Evolutionary conservation across 2,797 vertebrate genomes (phyloP), one percentile per base, ranked within the genome.

Genomic region (Perodicticus potto): DNA sequence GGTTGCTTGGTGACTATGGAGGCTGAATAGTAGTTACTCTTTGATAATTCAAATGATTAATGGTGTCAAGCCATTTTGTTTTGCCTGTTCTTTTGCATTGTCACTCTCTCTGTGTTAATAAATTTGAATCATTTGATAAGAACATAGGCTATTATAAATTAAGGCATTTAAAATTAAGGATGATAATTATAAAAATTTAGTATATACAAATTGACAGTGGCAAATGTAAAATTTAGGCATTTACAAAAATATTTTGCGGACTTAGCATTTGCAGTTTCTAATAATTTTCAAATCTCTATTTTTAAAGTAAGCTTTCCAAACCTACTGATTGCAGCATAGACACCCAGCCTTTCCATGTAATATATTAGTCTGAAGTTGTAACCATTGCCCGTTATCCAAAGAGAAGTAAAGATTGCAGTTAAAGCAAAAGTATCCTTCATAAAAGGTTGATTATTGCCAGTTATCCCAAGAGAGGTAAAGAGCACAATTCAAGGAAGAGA

Each of bases 161-260:
- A 94, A 43, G 72, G 16, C 1, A 55, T 81, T 78, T 91, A 27
- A 92, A 70, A 53, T 45, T 80, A 82, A 72, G n/a, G 27, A 43
- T 53, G 45, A 3, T 43, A 81, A 65, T 77, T 90, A 23, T 67
- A 49, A 90, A 90, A 70, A 82, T 70, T 73, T 45, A 67, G 19
- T 67, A 23, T 72, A 23, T 72, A 45, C 3, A 92, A 19, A 73
- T 94, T 67, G 45, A 49, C 25, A 78, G 29, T 90, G 25, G 20
- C 17, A 82, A 95, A 53, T 82, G 17, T 19, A 94, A 23, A 76
- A 72, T 94, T 76, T 93, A 72, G 25, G 91, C 5, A 19, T 89
- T 85, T 59, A 73, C 2, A 34, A 17, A 53, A 85, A 76, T 77
- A 76, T 67, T 95, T 96, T 93, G 11, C 55, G 96, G n/a, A 43